Evolutionary conservation across 2,113 vertebrate genomes (phyloP), one percentile per base, ranked within the genome.

Genomic region (Coturnix japonica): DNA sequence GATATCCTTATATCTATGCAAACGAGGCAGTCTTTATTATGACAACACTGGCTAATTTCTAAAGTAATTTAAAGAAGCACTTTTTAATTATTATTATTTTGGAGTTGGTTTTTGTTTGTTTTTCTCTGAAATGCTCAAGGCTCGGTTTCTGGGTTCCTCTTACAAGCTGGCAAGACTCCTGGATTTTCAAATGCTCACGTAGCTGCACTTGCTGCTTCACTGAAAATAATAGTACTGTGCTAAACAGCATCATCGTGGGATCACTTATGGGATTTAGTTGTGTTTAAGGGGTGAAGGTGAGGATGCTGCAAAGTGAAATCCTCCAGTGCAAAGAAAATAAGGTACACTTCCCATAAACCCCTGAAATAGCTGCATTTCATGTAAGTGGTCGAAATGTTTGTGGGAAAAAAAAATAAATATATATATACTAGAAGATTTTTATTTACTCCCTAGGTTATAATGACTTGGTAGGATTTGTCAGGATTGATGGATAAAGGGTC

Each of bases 121-220:
- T 31, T 41, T 11, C 33, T 72, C 7, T 64, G 26, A 76, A 77
- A 43, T 33, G 4, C 39, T 7, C 63, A 47, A 33, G 6, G 31
- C 30, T 91, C 13, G 35, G 17, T 8, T 66, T 93, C 74, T 44
- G 41, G 59, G 28, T 22, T 81, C 30, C 20, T 49, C 33, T 85
- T 41, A 19, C 46, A 66, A 21, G 25, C 66, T 86, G 74, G 41
- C 54, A 70, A 51, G 41, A 25, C 20, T 81, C 31, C 2, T 28
- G 41, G 9, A 31, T 88, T 91, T 87, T 56, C 61, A 81, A 80
- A 47, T 37, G 79, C 33, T 85, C 49, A 9, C 26, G 60, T 54
- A 89, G 66, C 79, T 51, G n/a, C 64, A 46, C 86, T 80, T 89
- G 63, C 78, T 95, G 87, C 90, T 95, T 93, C 81, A 83, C 28